These are phyloP conservation scores for Miniopterus natalensis DNA, from an alignment of 2,113 vertebrate species.

Conservation along the genomic window DNA sequence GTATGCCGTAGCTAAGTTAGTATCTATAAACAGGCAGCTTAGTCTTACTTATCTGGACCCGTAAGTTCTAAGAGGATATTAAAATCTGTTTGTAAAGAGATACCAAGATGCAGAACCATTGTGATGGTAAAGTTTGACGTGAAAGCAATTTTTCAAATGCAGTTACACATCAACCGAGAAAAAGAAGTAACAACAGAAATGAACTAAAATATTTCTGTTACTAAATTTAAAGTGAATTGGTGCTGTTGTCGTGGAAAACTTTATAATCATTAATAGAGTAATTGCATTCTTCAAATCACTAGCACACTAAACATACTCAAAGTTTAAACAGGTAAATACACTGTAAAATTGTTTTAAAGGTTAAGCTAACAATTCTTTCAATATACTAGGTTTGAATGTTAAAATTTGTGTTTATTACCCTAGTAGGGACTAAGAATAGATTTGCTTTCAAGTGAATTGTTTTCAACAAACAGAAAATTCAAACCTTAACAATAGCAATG, in stretches of 20 bases:
- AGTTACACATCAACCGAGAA: background rate
- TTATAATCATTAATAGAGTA: background rate
- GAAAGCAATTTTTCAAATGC: background rate
- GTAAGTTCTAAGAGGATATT: background rate
- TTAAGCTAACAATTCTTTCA: slow-evolving; percentile 50
- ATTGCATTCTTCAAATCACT: slow-evolving; percentile 51
- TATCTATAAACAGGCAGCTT: background rate
- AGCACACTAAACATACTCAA: slow-evolving; percentile 6
- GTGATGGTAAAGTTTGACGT: slow-evolving; percentile 22
- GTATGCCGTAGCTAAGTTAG: background rate
- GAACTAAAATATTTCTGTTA: background rate
- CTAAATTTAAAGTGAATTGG: slow-evolving; percentile 31
- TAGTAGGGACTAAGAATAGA: slow-evolving; percentile 26
- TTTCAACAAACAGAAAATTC: slow-evolving; percentile 78
- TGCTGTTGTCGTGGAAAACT: background rate
- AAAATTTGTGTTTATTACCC: slow-evolving; percentile 70
- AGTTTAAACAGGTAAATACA: slow-evolving; percentile 42
- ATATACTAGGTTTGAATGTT: slow-evolving; percentile 64
- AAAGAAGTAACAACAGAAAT: slow-evolving; percentile 10
- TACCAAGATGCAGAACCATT: background rate
- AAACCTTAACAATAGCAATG: slow-evolving; percentile 58
- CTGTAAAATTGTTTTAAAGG: background rate
- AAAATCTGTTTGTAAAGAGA: background rate
- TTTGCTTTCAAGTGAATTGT: slow-evolving; percentile 65
- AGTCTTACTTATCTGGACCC: background rate